phyloP scores from a whole-genome alignment of 2,113 vertebrate genomes.

The Fulica atra region DNA sequence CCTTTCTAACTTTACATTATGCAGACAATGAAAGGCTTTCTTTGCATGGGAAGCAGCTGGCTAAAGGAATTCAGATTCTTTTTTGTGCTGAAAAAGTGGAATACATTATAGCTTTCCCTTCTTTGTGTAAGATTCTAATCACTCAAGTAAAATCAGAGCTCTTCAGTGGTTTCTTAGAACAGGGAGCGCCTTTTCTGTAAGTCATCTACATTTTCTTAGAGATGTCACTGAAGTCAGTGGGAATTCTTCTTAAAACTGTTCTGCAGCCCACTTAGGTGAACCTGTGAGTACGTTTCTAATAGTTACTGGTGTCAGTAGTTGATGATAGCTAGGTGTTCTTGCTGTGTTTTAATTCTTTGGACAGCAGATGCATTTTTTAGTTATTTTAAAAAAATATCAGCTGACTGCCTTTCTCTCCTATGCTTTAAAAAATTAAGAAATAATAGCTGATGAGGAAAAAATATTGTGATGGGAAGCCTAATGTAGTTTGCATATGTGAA shows the following conservation, averaged over 20 bases:
- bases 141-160: background rate
- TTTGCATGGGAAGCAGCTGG: background rate
- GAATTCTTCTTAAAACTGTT: background rate
- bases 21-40: background rate
- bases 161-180: background rate
- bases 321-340: background rate
- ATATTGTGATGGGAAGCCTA: background rate
- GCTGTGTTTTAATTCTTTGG: background rate
- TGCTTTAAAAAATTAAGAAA: background rate
- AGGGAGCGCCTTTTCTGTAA: background rate
- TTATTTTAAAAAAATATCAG: no score
- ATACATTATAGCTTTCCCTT: background rate
- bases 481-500: background rate
- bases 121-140: background rate
- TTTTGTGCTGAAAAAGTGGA: background rate
- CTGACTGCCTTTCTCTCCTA: background rate
- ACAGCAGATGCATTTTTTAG: background rate
- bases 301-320: background rate
- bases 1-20: background rate
- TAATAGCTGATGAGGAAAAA: background rate
- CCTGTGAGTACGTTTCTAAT: background rate
- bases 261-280: background rate
- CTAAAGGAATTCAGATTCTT: background rate
- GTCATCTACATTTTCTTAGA: background rate
- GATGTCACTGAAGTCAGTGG: background rate